phyloP scores from a whole-genome alignment of 2,113 vertebrate genomes.

The Ophiodon elongatus region DNA sequence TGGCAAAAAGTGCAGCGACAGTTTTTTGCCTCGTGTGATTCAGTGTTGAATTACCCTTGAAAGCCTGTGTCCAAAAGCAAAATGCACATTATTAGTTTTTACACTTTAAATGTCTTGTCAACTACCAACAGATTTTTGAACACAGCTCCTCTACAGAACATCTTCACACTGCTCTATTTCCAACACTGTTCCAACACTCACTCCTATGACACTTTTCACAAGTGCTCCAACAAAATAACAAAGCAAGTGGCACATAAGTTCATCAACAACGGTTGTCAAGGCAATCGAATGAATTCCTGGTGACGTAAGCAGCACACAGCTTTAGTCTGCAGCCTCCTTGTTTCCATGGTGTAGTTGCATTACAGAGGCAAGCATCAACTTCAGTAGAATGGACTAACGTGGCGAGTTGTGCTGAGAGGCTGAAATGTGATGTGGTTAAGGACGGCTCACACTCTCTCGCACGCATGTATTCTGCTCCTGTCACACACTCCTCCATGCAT shows the following conservation, averaged over 20 bases:
- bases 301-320: conserved; percentile 71
- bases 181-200: conserved; percentile 14
- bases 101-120: not conserved
- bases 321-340: conserved; percentile 54
- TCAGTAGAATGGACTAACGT: conserved; percentile 62
- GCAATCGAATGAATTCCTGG: conserved; percentile 68
- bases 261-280: conserved; percentile 77
- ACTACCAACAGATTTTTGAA: not conserved
- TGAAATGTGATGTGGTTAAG: conserved; percentile 52
- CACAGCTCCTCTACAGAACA: not conserved
- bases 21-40: not conserved
- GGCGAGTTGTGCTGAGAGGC: conserved; percentile 48
- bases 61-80: not conserved
- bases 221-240: conserved; percentile 3
- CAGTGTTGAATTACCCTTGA: not conserved
- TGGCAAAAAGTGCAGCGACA: conserved; percentile 1
- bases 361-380: conserved; percentile 62
- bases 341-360: conserved; percentile 78
- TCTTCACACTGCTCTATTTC: conserved; percentile 16
- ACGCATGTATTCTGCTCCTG: conserved; percentile 30
- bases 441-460: conserved; percentile 37
- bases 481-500: conserved; percentile 25
- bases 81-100: not conserved
- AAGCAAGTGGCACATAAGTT: conserved; percentile 65
- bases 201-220: conserved; percentile 30